These are phyloP conservation scores for Gopherus flavomarginatus DNA, from an alignment of 2,113 vertebrate genomes.

Conservation along the genomic window DNA sequence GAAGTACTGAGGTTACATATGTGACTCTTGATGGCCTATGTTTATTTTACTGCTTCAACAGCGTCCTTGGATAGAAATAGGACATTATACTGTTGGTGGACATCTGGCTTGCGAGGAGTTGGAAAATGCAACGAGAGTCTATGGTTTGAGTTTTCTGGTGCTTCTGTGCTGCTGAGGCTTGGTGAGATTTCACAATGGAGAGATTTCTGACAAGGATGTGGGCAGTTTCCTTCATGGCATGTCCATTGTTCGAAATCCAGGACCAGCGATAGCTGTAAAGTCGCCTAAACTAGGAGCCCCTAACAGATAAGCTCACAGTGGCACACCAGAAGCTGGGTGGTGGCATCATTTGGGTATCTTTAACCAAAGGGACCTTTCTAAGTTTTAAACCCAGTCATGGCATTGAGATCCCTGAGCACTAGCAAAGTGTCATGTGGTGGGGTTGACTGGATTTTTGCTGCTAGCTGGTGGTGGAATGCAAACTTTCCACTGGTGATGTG, in stretches of 20 bases:
- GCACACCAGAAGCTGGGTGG: not conserved
- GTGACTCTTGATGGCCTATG: not conserved
- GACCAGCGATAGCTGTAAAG: not conserved
- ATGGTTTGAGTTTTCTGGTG: not conserved
- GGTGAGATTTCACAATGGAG: not conserved
- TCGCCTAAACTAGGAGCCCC: not conserved
- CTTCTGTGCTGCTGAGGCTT: not conserved
- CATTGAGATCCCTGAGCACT: not conserved
- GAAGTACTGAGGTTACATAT: not conserved
- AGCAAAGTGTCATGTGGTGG: not conserved
- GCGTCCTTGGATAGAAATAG: not conserved
- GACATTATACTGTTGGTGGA: not conserved
- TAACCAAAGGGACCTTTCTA: not conserved
- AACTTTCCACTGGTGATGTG: not conserved
- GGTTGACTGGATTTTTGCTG: not conserved
- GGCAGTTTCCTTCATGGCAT: not conserved
- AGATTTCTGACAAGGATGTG: not conserved
- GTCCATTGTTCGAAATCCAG: not conserved
- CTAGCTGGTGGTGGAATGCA: not conserved
- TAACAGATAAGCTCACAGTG: not conserved
- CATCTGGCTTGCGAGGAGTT: not conserved
- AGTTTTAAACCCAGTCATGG: not conserved
- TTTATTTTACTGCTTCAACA: not conserved
- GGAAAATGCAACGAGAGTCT: not conserved
- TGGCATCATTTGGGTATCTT: not conserved